Conservation (phyloP, 1,140 invertebrate genomes). For the Megathymus violae region DNA sequence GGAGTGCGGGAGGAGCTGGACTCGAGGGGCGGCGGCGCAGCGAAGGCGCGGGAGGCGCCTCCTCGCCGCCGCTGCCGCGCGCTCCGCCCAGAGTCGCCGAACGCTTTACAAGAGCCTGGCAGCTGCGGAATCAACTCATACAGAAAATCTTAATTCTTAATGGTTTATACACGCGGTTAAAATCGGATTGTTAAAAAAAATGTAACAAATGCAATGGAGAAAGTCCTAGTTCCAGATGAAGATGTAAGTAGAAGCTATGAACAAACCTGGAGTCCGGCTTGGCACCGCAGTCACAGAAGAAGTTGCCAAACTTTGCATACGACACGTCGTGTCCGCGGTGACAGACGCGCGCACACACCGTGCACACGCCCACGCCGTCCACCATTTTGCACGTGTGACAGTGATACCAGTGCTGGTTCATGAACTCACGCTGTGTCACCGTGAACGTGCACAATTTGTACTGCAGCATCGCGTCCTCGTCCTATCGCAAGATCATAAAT, state of each 20-base stretch:
- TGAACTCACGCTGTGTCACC: slow-evolving; percentile 98
- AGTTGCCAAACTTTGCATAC: slow-evolving; percentile 99
- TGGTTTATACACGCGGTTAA: no score
- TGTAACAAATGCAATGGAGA: no score
- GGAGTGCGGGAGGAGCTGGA: slow-evolving; percentile 79
- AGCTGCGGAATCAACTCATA: no score
- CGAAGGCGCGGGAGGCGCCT: slow-evolving; percentile 85
- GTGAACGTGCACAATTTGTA: slow-evolving; percentile 99
- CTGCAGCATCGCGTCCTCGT: slow-evolving; percentile 95
- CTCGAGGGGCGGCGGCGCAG: slow-evolving; percentile 89
- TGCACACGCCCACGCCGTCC: slow-evolving; percentile 98
- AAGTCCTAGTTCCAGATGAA: no score
- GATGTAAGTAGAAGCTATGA: no score
- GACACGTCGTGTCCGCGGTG: slow-evolving; percentile 98
- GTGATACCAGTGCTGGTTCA: slow-evolving; percentile 99
- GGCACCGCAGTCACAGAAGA: slow-evolving; percentile 99
- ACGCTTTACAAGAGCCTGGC: slow-evolving; percentile 90
- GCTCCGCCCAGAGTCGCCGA: slow-evolving; percentile 73
- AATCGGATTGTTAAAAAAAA: no score
- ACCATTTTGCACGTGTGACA: slow-evolving; percentile 99
- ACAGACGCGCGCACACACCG: slow-evolving; percentile 98
- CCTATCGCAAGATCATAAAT: slow-evolving; percentile 76
- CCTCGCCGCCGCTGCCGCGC: slow-evolving; percentile 55
- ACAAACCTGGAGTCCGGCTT: slow-evolving; percentile 90
- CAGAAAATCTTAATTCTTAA: no score